Evolutionary conservation across 2,113 vertebrate species (phyloP).

Genomic region (Aldabrachelys gigantea): DNA sequence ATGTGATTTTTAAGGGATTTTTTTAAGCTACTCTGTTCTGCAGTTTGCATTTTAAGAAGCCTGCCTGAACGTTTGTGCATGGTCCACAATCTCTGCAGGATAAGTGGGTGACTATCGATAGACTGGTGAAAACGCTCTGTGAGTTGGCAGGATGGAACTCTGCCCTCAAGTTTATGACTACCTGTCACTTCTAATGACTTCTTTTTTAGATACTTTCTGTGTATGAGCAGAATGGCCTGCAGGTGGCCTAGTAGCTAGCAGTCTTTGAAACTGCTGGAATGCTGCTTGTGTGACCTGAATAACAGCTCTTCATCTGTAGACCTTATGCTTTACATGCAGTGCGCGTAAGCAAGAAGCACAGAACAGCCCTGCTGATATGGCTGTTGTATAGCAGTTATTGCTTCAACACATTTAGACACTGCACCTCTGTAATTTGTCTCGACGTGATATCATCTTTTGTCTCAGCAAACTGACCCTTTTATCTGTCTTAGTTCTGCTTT

Average conservation of each 20-base stretch:
- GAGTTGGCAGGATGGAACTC: slow-evolving; percentile 39
- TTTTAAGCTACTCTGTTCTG: not conserved
- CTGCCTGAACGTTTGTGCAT: slow-evolving; percentile 44
- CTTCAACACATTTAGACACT: slow-evolving; percentile 73
- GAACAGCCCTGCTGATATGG: slow-evolving; percentile 76
- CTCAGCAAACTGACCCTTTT: slow-evolving; percentile 72
- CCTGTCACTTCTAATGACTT: slow-evolving; percentile 80
- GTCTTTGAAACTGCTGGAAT: slow-evolving; percentile 69
- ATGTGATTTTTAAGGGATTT: not conserved
- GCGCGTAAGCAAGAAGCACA: slow-evolving; percentile 75
- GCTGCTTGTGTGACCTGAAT: slow-evolving; percentile 77
- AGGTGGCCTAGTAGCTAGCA: slow-evolving; percentile 76
- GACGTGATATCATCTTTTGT: slow-evolving; percentile 75
- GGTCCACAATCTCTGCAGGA: slow-evolving; percentile 69
- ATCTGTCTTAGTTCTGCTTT: slow-evolving; percentile 59
- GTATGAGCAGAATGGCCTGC: slow-evolving; percentile 73
- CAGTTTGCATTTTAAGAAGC: not conserved
- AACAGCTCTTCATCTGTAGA: slow-evolving; percentile 56
- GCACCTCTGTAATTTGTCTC: slow-evolving; percentile 76
- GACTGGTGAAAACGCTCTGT: slow-evolving; percentile 61
- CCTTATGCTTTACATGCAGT: slow-evolving; percentile 82
- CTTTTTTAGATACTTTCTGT: slow-evolving; percentile 54
- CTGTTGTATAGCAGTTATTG: slow-evolving; percentile 73
- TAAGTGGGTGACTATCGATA: slow-evolving; percentile 79
- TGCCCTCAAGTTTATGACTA: slow-evolving; percentile 65